Conservation (phyloP, 1,140 invertebrate genomes). For the Parasteatoda tepidariorum region DNA sequence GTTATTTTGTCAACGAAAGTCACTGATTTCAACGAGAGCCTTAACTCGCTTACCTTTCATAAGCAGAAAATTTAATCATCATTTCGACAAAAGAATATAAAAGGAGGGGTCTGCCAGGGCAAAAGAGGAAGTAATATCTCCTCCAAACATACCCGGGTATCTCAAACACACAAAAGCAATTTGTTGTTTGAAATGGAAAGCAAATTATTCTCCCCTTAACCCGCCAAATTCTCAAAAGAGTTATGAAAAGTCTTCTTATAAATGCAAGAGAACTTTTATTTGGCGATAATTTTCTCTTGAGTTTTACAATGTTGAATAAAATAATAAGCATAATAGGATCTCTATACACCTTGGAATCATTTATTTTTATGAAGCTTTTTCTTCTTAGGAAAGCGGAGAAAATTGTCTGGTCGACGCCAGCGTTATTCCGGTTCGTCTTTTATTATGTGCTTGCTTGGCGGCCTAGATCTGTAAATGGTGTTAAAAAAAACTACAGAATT, state of each 20-base stretch:
- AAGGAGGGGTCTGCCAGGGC: neutral
- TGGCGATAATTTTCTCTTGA: too few species aligned
- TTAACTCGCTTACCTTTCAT: neutral
- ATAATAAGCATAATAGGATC: neutral
- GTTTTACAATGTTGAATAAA: neutral
- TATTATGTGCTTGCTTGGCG: too few species aligned
- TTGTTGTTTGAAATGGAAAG: neutral
- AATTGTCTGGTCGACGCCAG: neutral
- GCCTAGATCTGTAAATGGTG: too few species aligned
- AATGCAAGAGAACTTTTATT: too few species aligned
- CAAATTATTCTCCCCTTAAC: neutral
- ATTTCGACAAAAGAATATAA: neutral
- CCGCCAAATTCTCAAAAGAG: neutral
- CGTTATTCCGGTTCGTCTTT: neutral
- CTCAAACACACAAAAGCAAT: neutral
- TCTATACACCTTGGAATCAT: neutral
- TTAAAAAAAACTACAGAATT: too few species aligned
- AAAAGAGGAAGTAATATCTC: neutral
- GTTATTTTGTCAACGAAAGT: too few species aligned
- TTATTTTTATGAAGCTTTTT: neutral
- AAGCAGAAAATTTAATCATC: neutral
- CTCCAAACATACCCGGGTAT: neutral
- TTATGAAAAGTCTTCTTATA: neutral
- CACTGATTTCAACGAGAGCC: neutral
- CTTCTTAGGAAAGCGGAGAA: neutral